Conservation (phyloP, 2,797 vertebrate species). For the Halcyon leucocephala region DNA sequence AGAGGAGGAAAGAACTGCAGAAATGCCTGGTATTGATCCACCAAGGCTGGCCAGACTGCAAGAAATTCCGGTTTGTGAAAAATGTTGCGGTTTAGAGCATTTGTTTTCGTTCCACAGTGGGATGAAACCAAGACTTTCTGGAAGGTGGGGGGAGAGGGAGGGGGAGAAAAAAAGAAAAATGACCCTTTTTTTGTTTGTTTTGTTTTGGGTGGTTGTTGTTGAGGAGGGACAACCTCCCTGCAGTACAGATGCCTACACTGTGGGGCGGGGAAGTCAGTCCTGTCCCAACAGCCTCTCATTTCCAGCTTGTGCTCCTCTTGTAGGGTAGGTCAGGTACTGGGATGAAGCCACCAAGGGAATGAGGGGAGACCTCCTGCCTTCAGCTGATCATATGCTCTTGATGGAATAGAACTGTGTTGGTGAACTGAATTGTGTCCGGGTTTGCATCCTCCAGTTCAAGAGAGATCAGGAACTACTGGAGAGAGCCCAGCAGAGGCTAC, state of each 20-base stretch:
- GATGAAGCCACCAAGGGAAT: not conserved
- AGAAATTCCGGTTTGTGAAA: constrained; percentile 68
- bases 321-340: not conserved
- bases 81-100: constrained; percentile 70
- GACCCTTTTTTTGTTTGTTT: not conserved
- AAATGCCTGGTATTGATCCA: constrained; percentile 71
- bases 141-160: not conserved
- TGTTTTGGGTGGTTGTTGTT: not conserved
- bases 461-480: not conserved
- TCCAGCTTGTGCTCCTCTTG: not conserved
- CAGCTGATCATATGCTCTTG: not conserved
- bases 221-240: not conserved
- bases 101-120: constrained; percentile 68
- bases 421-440: not conserved
- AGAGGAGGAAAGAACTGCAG: constrained; percentile 65
- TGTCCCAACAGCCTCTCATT: fast-evolving
- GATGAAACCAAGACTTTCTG: constrained; percentile 69
- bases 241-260: not conserved
- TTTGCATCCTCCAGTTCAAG: not conserved
- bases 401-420: not conserved
- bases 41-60: constrained; percentile 64
- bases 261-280: not conserved
- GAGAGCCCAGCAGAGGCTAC: not conserved
- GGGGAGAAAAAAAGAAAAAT: constrained; percentile 17
- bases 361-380: not conserved